These are phyloP conservation scores for Volucella zonaria DNA, from an alignment of 2,888 invertebrate genomes.

Conservation along the genomic window DNA sequence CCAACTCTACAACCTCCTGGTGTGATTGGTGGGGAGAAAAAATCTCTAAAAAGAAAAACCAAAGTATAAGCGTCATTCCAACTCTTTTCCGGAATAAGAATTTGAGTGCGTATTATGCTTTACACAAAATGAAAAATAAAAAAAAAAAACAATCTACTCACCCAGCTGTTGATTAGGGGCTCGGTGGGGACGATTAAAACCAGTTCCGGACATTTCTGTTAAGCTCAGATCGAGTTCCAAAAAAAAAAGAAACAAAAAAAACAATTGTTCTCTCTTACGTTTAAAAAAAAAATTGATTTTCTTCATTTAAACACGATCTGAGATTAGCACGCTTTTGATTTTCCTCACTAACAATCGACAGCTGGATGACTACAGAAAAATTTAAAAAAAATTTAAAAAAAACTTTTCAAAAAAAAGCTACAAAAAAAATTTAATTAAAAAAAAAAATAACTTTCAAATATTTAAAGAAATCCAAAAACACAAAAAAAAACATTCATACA, in stretches of 20 bases:
- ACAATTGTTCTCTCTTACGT: no score
- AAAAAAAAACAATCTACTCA: slow-evolving; percentile 63
- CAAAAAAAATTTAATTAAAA: slow-evolving; percentile 59
- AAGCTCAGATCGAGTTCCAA: neutral
- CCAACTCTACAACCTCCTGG: neutral
- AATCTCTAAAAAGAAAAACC: neutral
- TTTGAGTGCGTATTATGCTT: slow-evolving; percentile 56
- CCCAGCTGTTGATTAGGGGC: slow-evolving; percentile 74
- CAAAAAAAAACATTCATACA: slow-evolving; percentile 62
- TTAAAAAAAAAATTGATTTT: neutral
- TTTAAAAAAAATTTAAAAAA: slow-evolving; percentile 29
- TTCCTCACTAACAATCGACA: slow-evolving; percentile 70
- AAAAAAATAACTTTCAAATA: slow-evolving; percentile 60
- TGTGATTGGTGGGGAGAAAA: slow-evolving; percentile 5
- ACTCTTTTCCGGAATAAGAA: slow-evolving; percentile 52
- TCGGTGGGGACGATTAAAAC: slow-evolving; percentile 71
- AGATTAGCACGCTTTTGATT: slow-evolving; percentile 63
- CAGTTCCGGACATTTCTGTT: slow-evolving; percentile 51
- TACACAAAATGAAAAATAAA: slow-evolving; percentile 40
- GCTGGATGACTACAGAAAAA: slow-evolving; percentile 67
- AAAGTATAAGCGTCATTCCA: slow-evolving; percentile 51
- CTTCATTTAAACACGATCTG: slow-evolving; percentile 9
- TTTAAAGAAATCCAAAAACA: slow-evolving; percentile 70
- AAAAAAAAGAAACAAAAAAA: neutral
- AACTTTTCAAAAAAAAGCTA: slow-evolving; percentile 52